Base-by-base conservation (phyloP, 1,140 invertebrate species). In the Hyles vespertilio region DNA sequence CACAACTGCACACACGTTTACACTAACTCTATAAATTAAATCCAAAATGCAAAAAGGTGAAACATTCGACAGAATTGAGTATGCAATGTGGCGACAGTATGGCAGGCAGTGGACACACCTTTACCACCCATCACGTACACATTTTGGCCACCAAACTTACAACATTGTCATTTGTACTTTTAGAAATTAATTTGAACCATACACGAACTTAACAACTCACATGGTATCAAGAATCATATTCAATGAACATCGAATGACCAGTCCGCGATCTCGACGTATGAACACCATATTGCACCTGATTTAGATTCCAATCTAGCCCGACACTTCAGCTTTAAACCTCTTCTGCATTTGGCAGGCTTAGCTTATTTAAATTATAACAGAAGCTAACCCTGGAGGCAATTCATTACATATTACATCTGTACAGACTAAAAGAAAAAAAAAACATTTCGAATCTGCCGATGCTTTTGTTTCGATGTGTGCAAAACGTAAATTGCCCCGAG, bases 31-130 rank as follows among this genome's bases (percentile, higher is more conserved):
- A 59, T 69, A 74, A 67, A 68, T 69, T 72, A 77, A 67, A 52
- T 80, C 67, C 72, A 67, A 82, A 84, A 84, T 82, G 79, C 73
- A 76, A 78, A 22, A 79, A 77, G 64, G 66, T 74, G 68, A 75
- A 74, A 77, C 75, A 61, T 56, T 60, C 65, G 69, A 67, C 64
- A 64, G 63, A 48, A 52, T 59, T 61, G 62, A 56, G 60, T 68
- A 66, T 68, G 63, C 65, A 59, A 59, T 56, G 60, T 56, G 65
- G 9, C 40, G 50, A 66, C 49, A 66, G 49, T 51, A 46, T 10
- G 50, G 59, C 43, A 48, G 51, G 44, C 32, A 46, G 34, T 36
- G 47, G 8, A 12, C 32, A 33, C 33, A 22, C 55, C 5, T 46
- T 8, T 9, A 32, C 33, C 33, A 36, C 32, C 32, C 34, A n/a